These are phyloP conservation scores for Caloenas nicobarica DNA, from an alignment of 2,113 vertebrate genomes.

Conservation along the genomic window DNA sequence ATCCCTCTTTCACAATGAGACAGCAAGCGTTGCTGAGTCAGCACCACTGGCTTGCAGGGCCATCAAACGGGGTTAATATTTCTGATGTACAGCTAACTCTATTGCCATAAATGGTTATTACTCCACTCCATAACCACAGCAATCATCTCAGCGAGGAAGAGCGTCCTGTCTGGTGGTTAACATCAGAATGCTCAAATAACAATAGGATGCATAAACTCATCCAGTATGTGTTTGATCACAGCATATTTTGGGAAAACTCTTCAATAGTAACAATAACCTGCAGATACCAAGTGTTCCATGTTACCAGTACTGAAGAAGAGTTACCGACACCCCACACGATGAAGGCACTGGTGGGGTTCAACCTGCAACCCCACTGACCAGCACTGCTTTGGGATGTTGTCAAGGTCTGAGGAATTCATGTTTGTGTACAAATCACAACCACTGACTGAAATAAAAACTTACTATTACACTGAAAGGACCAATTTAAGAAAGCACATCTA, in stretches of 20 bases:
- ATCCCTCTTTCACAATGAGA: neutral
- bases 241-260: neutral
- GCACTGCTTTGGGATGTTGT: neutral
- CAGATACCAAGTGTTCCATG: neutral
- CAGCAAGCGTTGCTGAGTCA: neutral
- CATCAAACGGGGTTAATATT: neutral
- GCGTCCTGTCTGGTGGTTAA: neutral
- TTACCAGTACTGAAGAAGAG: neutral
- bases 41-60: neutral
- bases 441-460: neutral
- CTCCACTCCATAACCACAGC: neutral
- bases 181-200: neutral
- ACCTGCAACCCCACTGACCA: too few species aligned
- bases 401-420: neutral
- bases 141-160: neutral
- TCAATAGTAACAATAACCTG: neutral
- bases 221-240: neutral
- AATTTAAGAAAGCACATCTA: slow-evolving; percentile 45
- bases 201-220: neutral
- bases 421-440: neutral
- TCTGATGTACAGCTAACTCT: neutral
- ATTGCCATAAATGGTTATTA: neutral
- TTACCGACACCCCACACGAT: too few species aligned
- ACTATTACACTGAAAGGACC: neutral
- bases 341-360: neutral